A percentile compares a stretch with the other conserved stretches of the same genome.
Evolutionary conservation across 2,797 vertebrate species (phyloP).

Genomic region (Paguma larvata): DNA sequence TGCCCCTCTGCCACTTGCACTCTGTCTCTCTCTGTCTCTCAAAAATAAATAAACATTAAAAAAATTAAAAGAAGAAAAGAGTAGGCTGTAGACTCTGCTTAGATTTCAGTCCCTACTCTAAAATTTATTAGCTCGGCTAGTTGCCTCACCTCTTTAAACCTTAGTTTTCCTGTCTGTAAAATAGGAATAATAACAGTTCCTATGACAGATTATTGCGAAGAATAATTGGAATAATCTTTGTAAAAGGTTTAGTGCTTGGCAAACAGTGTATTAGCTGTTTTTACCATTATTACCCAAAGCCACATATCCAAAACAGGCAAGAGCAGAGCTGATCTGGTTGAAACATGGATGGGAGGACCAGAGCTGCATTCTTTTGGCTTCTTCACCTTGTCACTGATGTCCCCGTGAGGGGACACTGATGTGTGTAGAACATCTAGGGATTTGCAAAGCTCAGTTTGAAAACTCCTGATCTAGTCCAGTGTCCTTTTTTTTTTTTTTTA

Average conservation of each 20-base stretch:
- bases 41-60: too few relatives aligned
- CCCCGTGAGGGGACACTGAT: background rate
- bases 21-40: too few relatives aligned
- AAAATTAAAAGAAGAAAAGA: background rate
- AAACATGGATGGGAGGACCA: background rate
- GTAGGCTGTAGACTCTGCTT: background rate
- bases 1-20: too few relatives aligned
- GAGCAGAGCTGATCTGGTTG: slow-evolving; percentile 18
- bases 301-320: slow-evolving; percentile 7
- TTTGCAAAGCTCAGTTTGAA: slow-evolving; percentile 62
- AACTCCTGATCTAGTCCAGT: slow-evolving; percentile 27
- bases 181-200: slow-evolving; percentile 5
- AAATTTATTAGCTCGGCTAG: background rate
- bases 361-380: slow-evolving; percentile 6
- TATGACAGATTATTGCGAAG: background rate
- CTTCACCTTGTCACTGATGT: slow-evolving; percentile 8
- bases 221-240: slow-evolving; percentile 48
- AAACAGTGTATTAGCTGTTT: slow-evolving; percentile 35
- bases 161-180: slow-evolving; percentile 33
- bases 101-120: background rate
- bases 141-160: slow-evolving; percentile 13
- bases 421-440: background rate
- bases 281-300: slow-evolving; percentile 35
- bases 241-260: slow-evolving; percentile 40
- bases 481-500: slow-evolving; percentile 40